A percentile compares a stretch with the other conserved stretches of the same genome.
Evolutionary conservation across 2,888 invertebrate species (phyloP).

Genomic region (Eretmocerus hayati): DNA sequence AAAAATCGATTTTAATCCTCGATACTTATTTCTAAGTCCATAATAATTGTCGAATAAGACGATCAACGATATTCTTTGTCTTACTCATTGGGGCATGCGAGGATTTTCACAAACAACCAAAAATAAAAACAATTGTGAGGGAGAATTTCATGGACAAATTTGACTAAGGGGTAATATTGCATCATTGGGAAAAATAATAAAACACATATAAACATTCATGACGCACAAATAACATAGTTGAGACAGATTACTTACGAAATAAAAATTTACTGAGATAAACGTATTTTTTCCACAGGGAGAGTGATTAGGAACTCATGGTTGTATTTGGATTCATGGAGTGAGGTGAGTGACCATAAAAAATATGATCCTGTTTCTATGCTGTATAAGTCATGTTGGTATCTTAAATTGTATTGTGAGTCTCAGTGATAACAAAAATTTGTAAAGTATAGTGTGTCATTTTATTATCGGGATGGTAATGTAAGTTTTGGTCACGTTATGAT

Average conservation of each 20-base stretch:
- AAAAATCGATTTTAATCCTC: not conserved
- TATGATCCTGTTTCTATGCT: too few relatives aligned
- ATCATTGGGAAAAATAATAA: not conserved
- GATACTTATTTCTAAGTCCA: not conserved
- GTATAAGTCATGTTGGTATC: too few relatives aligned
- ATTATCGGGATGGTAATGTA: too few relatives aligned
- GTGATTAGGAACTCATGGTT: not conserved
- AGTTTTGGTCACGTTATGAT: too few relatives aligned
- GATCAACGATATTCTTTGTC: constrained; percentile 11
- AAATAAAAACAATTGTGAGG: not conserved
- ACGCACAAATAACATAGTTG: constrained; percentile 20
- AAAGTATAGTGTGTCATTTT: too few relatives aligned
- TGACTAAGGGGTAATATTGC: not conserved
- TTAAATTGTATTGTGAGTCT: too few relatives aligned
- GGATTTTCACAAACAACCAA: constrained; percentile 3
- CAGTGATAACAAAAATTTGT: too few relatives aligned
- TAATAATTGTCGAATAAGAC: too few relatives aligned
- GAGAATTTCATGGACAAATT: not conserved
- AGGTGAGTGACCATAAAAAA: not conserved
- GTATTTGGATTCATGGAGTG: not conserved
- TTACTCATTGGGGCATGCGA: constrained; percentile 17
- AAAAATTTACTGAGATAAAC: not conserved
- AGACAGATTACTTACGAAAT: not conserved
- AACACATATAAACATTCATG: constrained; percentile 8
- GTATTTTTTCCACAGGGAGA: not conserved